phyloP scores from a whole-genome alignment of 37 sponge, comb jelly and placozoan genomes.

The Halisarca cf. caerulea region DNA sequence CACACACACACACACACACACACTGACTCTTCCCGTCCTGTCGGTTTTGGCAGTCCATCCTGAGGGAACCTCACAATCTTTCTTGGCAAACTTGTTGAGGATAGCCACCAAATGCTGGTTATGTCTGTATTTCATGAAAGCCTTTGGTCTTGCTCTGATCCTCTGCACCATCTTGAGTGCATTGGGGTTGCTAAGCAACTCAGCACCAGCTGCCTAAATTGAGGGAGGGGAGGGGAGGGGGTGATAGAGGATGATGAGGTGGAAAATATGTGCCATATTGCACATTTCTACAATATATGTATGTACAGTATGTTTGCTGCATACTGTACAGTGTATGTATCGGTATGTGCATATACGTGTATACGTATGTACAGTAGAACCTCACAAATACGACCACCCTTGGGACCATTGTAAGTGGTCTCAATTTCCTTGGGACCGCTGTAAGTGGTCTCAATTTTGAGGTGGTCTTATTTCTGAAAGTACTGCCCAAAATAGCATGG shows the following conservation, averaged over 20 bases:
- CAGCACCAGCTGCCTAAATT: conserved; percentile 31
- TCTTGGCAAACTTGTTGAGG: conserved; percentile 70
- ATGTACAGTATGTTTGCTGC: conserved; percentile 3
- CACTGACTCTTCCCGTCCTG: background rate
- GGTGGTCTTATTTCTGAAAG: too few relatives aligned
- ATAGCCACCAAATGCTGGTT: conserved; percentile 41
- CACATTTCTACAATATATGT: background rate
- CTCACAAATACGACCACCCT: too few relatives aligned
- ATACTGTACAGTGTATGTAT: too few relatives aligned
- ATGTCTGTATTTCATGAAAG: conserved; percentile 40
- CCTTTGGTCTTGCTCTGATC: conserved; percentile 58
- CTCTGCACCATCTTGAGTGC: conserved; percentile 57
- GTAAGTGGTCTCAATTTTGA: too few relatives aligned
- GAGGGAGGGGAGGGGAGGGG: background rate
- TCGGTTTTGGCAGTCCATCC: conserved; percentile 70
- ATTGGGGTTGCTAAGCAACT: conserved; percentile 30
- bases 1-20: background rate
- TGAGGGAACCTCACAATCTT: conserved; percentile 59
- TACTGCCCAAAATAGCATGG: too few relatives aligned
- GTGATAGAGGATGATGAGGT: background rate
- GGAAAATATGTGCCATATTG: too few relatives aligned
- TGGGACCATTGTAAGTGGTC: too few relatives aligned
- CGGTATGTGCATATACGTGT: background rate
- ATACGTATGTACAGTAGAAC: background rate
- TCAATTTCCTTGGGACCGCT: too few relatives aligned